Base-by-base conservation (phyloP, 2,113 vertebrate species). In the Phyllopteryx taeniolatus region DNA sequence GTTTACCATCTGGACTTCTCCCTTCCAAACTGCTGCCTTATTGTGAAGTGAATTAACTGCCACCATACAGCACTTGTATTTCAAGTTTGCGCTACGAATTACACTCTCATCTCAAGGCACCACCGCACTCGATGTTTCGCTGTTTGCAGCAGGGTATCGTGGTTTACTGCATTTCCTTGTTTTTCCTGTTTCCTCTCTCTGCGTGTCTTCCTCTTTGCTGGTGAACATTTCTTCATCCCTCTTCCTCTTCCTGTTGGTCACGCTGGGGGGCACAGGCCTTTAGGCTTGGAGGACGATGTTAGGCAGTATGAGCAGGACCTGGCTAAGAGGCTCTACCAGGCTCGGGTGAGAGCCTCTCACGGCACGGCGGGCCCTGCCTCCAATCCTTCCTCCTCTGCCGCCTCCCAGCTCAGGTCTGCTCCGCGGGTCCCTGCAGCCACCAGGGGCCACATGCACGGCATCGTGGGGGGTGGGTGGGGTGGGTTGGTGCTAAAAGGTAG, bases 251-350 rank as follows among this genome's bases (percentile, higher is more conserved):
- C 66, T 63, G n/a, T 51, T 46, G 31, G 15, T 61, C 31, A 35
- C 2, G 8, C 7, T 8, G 31, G 53, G 74, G 84, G 86, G 79
- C 84, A 80, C 89, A 96, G 94, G 85, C 93, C 93, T 84, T 92
- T 90, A 84, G 92, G 94, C 82, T 91, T 96, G 83, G 95, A 96
- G 94, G 95, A 96, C 86, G 95, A 96, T 92, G 85, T 97, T 93
- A 96, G 91, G 85, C 95, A 95, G 89, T 96, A 97, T 94, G 95
- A 97, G 92, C 95, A 95, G 92, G 94, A 96, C 80, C 94, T 96
- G 93, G 95, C 96, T 89, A 94, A 94, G 92, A 94, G 91, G 89
- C 94, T 96, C 80, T 96, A 96, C 94, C 95, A 94, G 89, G 94
- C 95, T 86, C 90, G 95, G 64, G 94, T 96, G 92, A 83, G 93